phyloP scores from a whole-genome alignment of 2,797 vertebrate genomes.

The Xenopus petersii region DNA sequence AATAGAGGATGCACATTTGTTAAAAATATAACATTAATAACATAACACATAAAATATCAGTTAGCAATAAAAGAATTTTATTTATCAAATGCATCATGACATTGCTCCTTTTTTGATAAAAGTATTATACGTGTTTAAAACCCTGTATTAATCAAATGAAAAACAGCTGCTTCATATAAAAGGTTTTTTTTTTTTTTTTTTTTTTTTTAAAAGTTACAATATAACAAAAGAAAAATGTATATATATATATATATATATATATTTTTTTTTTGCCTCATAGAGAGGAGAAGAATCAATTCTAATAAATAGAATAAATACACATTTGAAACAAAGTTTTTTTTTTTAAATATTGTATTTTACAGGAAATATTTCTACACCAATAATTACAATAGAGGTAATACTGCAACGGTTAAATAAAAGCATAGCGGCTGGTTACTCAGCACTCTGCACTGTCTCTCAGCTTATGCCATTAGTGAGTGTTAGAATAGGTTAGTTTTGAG shows the following conservation, averaged over 20 bases:
- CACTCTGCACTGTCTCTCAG: constrained; percentile 50
- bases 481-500: constrained; percentile 59
- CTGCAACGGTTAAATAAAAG: constrained; percentile 47
- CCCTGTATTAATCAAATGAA: constrained; percentile 66
- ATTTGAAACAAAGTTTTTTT: constrained; percentile 50
- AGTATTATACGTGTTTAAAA: constrained; percentile 69
- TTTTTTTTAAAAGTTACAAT: constrained; percentile 59
- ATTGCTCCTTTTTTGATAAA: constrained; percentile 58
- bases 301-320: constrained; percentile 66
- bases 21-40: constrained; percentile 40
- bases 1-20: background rate
- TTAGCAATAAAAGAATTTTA: constrained; percentile 66
- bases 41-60: constrained; percentile 53
- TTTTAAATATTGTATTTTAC: constrained; percentile 51
- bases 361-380: constrained; percentile 55
- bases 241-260: constrained; percentile 59
- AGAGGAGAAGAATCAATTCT: constrained; percentile 17
- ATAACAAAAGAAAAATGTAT: constrained; percentile 50
- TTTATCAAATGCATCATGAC: constrained; percentile 67
- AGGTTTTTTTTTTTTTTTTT: constrained; percentile 60
- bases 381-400: constrained; percentile 63
- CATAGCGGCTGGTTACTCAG: constrained; percentile 41
- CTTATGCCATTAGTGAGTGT: constrained; percentile 55
- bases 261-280: background rate
- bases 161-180: constrained; percentile 66